Percentiles rank a stretch among this genome's conserved stretches.
phyloP scores from a whole-genome alignment of 64 coral and sea anemone species.

The Stichodactyla helianthus region DNA sequence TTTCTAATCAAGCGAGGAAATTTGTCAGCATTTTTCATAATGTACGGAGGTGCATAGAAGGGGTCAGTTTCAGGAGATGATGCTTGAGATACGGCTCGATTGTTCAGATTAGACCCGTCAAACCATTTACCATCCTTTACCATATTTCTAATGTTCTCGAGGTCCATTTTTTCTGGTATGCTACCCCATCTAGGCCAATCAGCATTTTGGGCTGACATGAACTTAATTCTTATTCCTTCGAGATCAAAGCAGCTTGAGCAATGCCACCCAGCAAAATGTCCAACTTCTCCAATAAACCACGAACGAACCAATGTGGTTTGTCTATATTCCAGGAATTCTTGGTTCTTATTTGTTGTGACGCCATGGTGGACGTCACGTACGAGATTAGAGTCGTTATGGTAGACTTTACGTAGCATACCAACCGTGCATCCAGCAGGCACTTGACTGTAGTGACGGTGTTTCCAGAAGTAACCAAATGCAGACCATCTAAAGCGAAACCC shows the following conservation, averaged over 20 bases:
- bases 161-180: slow-evolving; percentile 18
- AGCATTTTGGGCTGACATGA: slow-evolving; percentile 27
- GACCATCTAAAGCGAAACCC: slow-evolving; percentile 26
- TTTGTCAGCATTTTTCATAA: slow-evolving; percentile 9
- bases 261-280: slow-evolving; percentile 38
- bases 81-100: neutral
- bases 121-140: slow-evolving; percentile 25
- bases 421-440: slow-evolving; percentile 16
- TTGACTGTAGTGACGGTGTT: slow-evolving; percentile 26
- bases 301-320: neutral
- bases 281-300: slow-evolving; percentile 24
- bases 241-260: slow-evolving; percentile 25
- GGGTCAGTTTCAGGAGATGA: neutral
- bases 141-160: neutral
- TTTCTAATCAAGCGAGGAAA: neutral
- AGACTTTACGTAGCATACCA: slow-evolving; percentile 23
- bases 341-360: neutral
- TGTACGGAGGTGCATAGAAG: slow-evolving; percentile 21
- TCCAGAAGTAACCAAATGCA: slow-evolving; percentile 33
- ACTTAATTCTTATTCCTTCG: slow-evolving; percentile 19
- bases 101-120: slow-evolving; percentile 9
- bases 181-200: slow-evolving; percentile 30
- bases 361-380: slow-evolving; percentile 29
- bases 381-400: slow-evolving; percentile 14
- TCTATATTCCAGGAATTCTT: slow-evolving; percentile 23